Evolutionary conservation across 1,140 invertebrate genomes (phyloP).

Genomic region (Drosophila willistoni): DNA sequence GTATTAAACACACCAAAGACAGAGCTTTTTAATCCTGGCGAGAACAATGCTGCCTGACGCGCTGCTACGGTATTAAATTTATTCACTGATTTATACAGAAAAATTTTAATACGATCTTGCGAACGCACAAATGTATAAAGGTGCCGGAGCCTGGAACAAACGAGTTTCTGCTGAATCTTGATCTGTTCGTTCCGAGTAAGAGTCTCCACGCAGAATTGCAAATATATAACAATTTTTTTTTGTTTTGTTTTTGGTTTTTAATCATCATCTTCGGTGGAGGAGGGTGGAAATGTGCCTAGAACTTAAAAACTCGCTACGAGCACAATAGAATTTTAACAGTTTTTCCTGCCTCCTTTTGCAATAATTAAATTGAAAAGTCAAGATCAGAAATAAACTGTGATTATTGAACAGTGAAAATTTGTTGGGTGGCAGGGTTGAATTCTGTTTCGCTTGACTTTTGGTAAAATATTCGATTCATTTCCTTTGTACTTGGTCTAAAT

Average conservation of each 20-base stretch:
- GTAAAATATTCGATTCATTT: slow-evolving; percentile 1
- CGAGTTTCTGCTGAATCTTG: slow-evolving; percentile 19
- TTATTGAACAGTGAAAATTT: neutral
- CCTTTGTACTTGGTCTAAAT: slow-evolving; percentile 6
- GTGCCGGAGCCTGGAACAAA: slow-evolving; percentile 7
- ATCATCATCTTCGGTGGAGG: neutral
- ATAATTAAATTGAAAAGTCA: neutral
- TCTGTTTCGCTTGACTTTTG: neutral
- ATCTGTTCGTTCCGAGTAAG: slow-evolving; percentile 6
- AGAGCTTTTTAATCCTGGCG: slow-evolving; percentile 17
- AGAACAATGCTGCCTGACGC: slow-evolving; percentile 23
- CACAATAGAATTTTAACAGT: no score
- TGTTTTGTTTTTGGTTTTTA: neutral
- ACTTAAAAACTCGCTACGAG: neutral
- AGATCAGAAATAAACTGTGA: neutral
- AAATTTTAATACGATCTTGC: slow-evolving; percentile 23
- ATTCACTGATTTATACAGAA: slow-evolving; percentile 24
- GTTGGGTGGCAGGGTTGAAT: neutral
- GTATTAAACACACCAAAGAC: slow-evolving; percentile 8
- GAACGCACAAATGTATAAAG: slow-evolving; percentile 12
- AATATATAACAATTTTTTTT: slow-evolving; percentile 7
- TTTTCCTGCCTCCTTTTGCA: no score
- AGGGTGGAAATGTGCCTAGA: neutral
- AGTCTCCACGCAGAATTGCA: slow-evolving; percentile 7
- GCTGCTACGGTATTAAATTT: slow-evolving; percentile 15